Conservation (phyloP, 2,888 invertebrate species). For the Nudaria mundana region DNA sequence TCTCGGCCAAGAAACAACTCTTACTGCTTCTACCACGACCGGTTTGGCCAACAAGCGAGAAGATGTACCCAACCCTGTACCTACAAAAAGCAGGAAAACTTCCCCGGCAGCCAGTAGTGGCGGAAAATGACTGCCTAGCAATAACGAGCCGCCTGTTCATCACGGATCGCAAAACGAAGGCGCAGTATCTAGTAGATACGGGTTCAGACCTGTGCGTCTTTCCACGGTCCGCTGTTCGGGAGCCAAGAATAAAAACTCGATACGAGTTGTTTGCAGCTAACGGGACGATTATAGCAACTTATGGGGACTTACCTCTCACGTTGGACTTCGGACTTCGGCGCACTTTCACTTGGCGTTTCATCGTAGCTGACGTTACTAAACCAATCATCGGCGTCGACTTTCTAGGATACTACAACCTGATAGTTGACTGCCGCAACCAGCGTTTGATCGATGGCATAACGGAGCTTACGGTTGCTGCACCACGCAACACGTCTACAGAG, state of each 20-base stretch:
- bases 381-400: conserved; percentile 32
- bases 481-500: not conserved
- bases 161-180: conserved; percentile 8
- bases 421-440: conserved; percentile 9
- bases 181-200: conserved; percentile 21
- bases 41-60: not conserved
- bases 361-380: conserved; percentile 19
- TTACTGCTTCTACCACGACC: not conserved
- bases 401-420: conserved; percentile 7
- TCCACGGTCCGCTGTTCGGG: conserved; percentile 10
- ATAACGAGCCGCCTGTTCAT: conserved; percentile 1
- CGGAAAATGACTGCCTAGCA: conserved; percentile 7
- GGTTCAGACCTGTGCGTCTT: conserved; percentile 26
- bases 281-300: not conserved
- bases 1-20: not conserved
- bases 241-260: conserved; percentile 13
- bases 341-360: not conserved
- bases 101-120: conserved; percentile 14
- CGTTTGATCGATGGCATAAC: conserved; percentile 11
- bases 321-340: not conserved
- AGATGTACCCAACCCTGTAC: conserved; percentile 6
- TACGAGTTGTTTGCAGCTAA: conserved; percentile 11
- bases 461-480: conserved; percentile 3
- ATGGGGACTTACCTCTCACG: not conserved
- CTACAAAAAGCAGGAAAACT: conserved; percentile 15